These are phyloP conservation scores for Simalia tracyae DNA, from an alignment of 2,797 vertebrate species.

Conservation along the genomic window DNA sequence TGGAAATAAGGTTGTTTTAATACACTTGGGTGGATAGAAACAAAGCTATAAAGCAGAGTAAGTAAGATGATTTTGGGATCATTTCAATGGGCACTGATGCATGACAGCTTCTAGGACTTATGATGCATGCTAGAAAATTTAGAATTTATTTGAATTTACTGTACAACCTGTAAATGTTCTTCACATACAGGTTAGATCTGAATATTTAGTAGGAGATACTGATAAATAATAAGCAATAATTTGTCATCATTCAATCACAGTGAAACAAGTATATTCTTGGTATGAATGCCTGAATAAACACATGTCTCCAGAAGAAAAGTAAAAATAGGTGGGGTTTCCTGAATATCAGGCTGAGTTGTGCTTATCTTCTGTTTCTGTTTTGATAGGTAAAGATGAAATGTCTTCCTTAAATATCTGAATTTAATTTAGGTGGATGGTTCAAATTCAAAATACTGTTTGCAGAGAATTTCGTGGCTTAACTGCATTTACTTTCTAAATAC, in stretches of 20 bases:
- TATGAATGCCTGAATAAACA: slow-evolving; percentile 41
- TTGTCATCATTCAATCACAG: slow-evolving; percentile 45
- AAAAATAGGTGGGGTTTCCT: slow-evolving; percentile 2
- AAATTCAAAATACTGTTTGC: neutral
- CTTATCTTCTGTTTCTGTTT: neutral
- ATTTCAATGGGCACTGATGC: slow-evolving; percentile 43
- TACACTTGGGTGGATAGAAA: slow-evolving; percentile 25
- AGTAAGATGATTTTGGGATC: slow-evolving; percentile 37
- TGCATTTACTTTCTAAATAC: neutral
- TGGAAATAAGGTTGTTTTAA: slow-evolving; percentile 23
- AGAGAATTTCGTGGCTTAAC: neutral
- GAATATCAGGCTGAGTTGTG: slow-evolving; percentile 22
- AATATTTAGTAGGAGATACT: slow-evolving; percentile 36
- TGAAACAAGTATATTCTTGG: neutral
- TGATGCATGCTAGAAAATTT: slow-evolving; percentile 32
- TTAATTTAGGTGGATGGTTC: neutral
- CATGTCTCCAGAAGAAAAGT: slow-evolving; percentile 44
- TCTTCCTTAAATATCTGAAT: neutral
- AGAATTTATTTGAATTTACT: neutral
- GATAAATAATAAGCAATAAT: slow-evolving; percentile 49
- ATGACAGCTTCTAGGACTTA: slow-evolving; percentile 33
- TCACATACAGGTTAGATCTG: slow-evolving; percentile 25
- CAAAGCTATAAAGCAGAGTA: slow-evolving; percentile 30
- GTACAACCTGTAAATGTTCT: slow-evolving; percentile 12
- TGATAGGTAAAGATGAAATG: neutral